Evolutionary conservation across 1,140 invertebrate genomes (phyloP).

Genomic region (Caenorhabditis latens): DNA sequence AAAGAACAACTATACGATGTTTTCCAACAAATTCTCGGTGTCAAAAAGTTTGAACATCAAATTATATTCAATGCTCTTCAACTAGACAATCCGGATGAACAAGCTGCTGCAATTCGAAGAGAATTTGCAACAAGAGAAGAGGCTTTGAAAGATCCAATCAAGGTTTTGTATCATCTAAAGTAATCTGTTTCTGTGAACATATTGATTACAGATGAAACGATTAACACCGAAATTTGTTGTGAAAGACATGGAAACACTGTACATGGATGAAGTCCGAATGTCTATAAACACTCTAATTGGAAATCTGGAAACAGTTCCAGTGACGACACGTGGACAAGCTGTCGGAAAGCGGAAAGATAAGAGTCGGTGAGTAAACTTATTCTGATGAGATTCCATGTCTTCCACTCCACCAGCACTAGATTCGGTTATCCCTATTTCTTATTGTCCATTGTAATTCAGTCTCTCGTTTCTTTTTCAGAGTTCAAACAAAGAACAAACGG

Average conservation of each 20-base stretch:
- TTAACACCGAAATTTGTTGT: conserved; percentile 98
- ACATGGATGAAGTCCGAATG: conserved; percentile 94
- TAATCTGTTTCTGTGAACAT: background rate
- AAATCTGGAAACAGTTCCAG: conserved; percentile 97
- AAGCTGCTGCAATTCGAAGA: conserved; percentile 97
- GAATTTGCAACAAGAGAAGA: conserved; percentile 97
- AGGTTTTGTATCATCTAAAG: conserved; percentile 80
- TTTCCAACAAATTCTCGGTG: conserved; percentile 97
- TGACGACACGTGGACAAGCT: conserved; percentile 88
- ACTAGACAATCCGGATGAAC: conserved; percentile 98
- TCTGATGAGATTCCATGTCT: conserved; percentile 86
- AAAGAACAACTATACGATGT: conserved; percentile 99
- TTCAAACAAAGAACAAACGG: conserved; percentile 61
- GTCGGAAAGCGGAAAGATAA: conserved; percentile 87
- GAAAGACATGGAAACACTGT: conserved; percentile 99
- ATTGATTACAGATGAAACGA: conserved; percentile 87
- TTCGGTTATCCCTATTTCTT: background rate
- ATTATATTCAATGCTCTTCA: conserved; percentile 96
- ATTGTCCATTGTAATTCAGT: conserved; percentile 26
- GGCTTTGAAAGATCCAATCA: conserved; percentile 95
- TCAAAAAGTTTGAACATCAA: conserved; percentile 99
- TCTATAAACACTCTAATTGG: conserved; percentile 98
- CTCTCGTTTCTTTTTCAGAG: conserved; percentile 49
- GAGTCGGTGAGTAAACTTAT: conserved; percentile 88
- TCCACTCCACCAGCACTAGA: conserved; percentile 43